Evolutionary conservation across 2,797 vertebrate genomes (phyloP).

Genomic region (Mus caroli): DNA sequence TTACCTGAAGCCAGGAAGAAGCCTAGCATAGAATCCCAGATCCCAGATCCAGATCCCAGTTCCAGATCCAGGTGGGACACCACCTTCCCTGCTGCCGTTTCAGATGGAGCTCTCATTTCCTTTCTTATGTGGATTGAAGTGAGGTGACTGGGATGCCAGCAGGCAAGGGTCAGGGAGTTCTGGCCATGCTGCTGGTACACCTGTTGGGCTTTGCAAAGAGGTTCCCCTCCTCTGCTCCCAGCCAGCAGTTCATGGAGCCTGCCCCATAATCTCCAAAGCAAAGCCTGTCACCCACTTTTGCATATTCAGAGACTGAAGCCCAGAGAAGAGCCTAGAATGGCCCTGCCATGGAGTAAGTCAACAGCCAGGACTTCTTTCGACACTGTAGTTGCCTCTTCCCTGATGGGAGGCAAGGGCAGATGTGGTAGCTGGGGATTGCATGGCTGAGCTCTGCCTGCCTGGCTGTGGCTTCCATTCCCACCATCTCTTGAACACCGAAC

Average conservation of each 20-base stretch:
- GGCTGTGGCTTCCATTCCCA: background rate
- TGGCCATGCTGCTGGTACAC: background rate
- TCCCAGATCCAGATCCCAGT: too few relatives aligned
- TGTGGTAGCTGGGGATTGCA: background rate
- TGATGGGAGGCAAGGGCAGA: background rate
- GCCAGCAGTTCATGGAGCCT: background rate
- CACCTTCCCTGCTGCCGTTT: background rate
- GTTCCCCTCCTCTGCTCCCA: accelerated
- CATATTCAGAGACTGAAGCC: background rate
- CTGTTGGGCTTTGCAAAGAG: background rate
- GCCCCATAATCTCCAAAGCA: background rate
- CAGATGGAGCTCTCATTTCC: background rate
- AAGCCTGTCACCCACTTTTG: background rate
- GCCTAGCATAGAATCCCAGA: background rate
- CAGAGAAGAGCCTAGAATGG: background rate
- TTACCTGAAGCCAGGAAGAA: background rate
- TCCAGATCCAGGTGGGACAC: background rate
- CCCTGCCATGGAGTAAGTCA: background rate
- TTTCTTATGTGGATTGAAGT: background rate
- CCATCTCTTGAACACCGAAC: background rate
- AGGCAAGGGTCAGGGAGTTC: background rate
- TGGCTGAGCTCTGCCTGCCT: background rate
- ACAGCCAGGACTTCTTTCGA: background rate
- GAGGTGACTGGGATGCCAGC: background rate
- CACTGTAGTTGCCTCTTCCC: background rate